Percentiles rank a stretch among this genome's conserved stretches.
These are phyloP conservation scores for Lithophane leautieri DNA, from an alignment of 2,888 invertebrate genomes.

Conservation along the genomic window DNA sequence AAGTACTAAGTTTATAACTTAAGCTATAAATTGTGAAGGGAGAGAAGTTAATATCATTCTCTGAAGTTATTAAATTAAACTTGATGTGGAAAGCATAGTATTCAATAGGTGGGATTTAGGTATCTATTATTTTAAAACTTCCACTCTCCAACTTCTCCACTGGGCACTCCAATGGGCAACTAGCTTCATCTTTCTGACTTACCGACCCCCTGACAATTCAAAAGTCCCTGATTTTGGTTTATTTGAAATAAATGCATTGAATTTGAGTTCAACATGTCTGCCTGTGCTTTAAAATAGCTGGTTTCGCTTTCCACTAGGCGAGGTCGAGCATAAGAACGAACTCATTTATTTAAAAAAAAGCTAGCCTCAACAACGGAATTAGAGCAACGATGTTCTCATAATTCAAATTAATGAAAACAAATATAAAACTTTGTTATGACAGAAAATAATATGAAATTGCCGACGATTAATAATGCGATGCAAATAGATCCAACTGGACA, in stretches of 20 bases:
- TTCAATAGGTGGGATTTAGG: not conserved
- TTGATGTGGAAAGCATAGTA: constrained; percentile 6
- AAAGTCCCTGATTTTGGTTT: too few species aligned
- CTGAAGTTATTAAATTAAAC: constrained; percentile 33
- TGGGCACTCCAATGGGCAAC: too few species aligned
- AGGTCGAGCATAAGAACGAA: not conserved
- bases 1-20: constrained; percentile 47
- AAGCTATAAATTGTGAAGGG: constrained; percentile 43
- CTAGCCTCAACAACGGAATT: constrained; percentile 12
- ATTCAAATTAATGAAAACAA: constrained; percentile 18
- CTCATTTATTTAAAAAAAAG: constrained; percentile 1
- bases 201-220: too few species aligned
- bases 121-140: not conserved
- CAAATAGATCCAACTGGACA: constrained; percentile 51
- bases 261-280: too few species aligned
- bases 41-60: constrained; percentile 41
- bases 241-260: too few species aligned
- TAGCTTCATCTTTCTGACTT: too few species aligned
- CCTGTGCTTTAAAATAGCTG: not conserved
- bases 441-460: constrained; percentile 33
- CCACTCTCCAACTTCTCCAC: too few species aligned
- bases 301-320: not conserved
- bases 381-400: constrained; percentile 5
- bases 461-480: constrained; percentile 28
- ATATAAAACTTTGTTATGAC: constrained; percentile 26